Conservation (phyloP, 2,888 invertebrate genomes). For the Meandrusa payeni region DNA sequence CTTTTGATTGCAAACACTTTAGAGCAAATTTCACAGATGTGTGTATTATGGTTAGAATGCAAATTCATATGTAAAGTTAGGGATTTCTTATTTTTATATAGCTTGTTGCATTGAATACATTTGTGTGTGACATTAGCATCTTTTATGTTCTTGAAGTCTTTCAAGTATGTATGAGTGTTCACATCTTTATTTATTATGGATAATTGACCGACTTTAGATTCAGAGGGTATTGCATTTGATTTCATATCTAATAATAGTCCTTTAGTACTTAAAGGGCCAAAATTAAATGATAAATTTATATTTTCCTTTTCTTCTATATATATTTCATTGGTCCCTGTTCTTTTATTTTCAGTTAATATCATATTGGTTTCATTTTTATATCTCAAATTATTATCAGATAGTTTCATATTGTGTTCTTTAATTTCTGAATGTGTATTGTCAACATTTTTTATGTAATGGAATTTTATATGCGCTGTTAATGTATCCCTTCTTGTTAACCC, state of each 20-base stretch:
- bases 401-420: background rate
- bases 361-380: background rate
- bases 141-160: background rate
- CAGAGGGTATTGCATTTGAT: background rate
- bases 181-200: background rate
- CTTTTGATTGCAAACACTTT: conserved; percentile 31
- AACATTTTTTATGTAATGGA: background rate
- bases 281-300: background rate
- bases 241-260: conserved; percentile 11
- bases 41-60: conserved; percentile 17
- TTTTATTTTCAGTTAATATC: background rate
- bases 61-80: conserved; percentile 23
- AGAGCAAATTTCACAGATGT: conserved; percentile 25
- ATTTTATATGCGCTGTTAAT: conserved; percentile 22
- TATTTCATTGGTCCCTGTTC: background rate
- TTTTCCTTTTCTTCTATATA: conserved; percentile 5
- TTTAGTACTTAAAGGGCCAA: conserved; percentile 3
- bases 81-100: conserved; percentile 24
- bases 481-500: conserved; percentile 23
- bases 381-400: background rate
- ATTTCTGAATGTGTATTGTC: background rate
- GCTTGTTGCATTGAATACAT: conserved; percentile 10
- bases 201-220: background rate
- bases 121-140: background rate
- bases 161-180: background rate